Percentiles rank a stretch among this genome's conserved stretches.
Conservation (phyloP, 2,113 vertebrate species). For the Carassius carassius region DNA sequence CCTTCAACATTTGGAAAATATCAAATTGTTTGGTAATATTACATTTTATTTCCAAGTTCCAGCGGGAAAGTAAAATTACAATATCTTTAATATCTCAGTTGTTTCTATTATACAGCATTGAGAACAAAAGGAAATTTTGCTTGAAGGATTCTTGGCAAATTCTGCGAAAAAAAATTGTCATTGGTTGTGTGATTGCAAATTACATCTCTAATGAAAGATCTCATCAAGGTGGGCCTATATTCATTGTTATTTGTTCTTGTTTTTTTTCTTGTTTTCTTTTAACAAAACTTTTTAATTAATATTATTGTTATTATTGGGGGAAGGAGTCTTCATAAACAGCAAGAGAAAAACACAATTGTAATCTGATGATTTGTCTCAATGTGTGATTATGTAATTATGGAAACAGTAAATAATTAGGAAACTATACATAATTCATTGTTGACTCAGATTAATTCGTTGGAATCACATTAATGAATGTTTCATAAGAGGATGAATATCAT, state of each 20-base stretch:
- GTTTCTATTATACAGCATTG: background rate
- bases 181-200: constrained; percentile 10
- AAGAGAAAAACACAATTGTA: constrained; percentile 54
- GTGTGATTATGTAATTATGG: constrained; percentile 73
- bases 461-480: constrained; percentile 70
- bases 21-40: background rate
- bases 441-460: constrained; percentile 72
- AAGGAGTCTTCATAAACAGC: constrained; percentile 13
- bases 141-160: background rate
- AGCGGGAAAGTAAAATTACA: background rate
- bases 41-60: background rate
- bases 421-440: constrained; percentile 80
- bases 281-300: background rate
- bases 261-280: no score
- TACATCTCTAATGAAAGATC: constrained; percentile 8
- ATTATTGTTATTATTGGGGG: background rate
- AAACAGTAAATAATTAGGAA: constrained; percentile 75
- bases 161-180: background rate
- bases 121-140: background rate
- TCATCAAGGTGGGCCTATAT: constrained; percentile 2
- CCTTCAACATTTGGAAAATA: background rate
- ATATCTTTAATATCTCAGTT: background rate
- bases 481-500: constrained; percentile 59
- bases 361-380: constrained; percentile 71
- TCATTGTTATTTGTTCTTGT: background rate